phyloP scores from a whole-genome alignment of 2,888 invertebrate species.

The Calliphora vomitoria region DNA sequence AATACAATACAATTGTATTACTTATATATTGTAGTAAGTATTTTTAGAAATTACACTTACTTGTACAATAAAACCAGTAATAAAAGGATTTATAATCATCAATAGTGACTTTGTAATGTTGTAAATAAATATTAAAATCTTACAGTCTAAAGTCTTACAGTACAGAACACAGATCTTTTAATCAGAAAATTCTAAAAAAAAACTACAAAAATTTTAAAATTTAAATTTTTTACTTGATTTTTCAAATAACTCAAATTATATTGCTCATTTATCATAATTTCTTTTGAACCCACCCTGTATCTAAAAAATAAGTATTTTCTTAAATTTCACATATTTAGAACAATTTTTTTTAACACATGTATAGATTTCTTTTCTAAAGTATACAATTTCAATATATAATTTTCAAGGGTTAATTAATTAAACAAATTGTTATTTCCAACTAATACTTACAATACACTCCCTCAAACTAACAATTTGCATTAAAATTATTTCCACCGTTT shows the following conservation, averaged over 20 bases:
- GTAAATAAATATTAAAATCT: no score
- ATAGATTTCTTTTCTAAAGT: not conserved
- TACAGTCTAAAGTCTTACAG: no score
- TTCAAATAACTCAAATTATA: not conserved
- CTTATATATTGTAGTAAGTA: not conserved
- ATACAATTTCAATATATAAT: not conserved
- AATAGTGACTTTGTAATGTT: no score
- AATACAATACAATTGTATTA: not conserved
- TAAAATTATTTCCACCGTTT: slow-evolving; percentile 30
- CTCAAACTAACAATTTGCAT: slow-evolving; percentile 8
- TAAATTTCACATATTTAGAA: not conserved
- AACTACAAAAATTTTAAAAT: no score
- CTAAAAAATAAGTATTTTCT: not conserved
- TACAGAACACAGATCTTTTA: no score
- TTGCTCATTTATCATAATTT: not conserved
- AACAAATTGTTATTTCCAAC: not conserved
- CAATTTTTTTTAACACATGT: slow-evolving; percentile 17
- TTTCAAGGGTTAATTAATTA: slow-evolving; percentile 18
- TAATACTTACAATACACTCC: not conserved
- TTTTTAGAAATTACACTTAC: not conserved
- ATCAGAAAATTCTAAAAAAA: not conserved
- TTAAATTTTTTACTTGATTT: no score
- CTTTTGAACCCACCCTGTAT: not conserved
- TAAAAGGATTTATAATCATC: no score
- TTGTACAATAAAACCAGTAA: not conserved